Evolutionary conservation across 2,888 invertebrate species (phyloP).

Genomic region (Cacoxenus indagator): DNA sequence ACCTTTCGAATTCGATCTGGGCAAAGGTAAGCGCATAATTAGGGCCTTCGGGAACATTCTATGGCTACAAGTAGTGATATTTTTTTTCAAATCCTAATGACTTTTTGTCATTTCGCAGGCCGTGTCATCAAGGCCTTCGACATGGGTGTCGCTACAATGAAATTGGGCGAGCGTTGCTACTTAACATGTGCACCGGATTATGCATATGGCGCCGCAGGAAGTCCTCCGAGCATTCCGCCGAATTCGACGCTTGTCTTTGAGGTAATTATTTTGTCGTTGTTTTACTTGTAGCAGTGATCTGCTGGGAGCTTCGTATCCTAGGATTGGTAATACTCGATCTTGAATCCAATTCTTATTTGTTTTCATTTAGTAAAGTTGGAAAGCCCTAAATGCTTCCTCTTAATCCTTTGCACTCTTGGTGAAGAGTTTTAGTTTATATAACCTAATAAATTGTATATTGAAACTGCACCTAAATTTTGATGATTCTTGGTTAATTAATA

Average conservation of each 20-base stretch:
- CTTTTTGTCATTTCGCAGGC: constrained; percentile 71
- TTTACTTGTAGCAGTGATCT: not conserved
- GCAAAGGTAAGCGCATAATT: constrained; percentile 88
- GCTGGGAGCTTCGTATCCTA: no score
- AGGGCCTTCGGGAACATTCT: constrained; percentile 24
- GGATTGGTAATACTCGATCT: no score
- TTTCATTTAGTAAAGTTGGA: no score
- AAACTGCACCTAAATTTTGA: no score
- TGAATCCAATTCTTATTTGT: not conserved
- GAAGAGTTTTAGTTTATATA: no score
- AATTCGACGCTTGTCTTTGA: constrained; percentile 90
- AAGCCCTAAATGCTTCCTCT: no score
- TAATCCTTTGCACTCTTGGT: no score
- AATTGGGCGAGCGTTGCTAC: constrained; percentile 85
- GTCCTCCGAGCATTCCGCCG: constrained; percentile 90
- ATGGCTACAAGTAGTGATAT: no score
- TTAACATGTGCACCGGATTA: constrained; percentile 90
- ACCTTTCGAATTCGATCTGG: constrained; percentile 89
- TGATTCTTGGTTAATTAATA: no score
- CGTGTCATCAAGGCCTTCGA: constrained; percentile 95
- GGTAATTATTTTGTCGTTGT: constrained; percentile 71
- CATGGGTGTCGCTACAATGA: constrained; percentile 94
- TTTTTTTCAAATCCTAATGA: not conserved
- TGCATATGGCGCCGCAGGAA: constrained; percentile 89
- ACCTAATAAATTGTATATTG: no score